Evolutionary conservation across 2,797 vertebrate genomes (phyloP), one percentile per base, ranked within the genome.

Genomic region (Cuculus canorus): DNA sequence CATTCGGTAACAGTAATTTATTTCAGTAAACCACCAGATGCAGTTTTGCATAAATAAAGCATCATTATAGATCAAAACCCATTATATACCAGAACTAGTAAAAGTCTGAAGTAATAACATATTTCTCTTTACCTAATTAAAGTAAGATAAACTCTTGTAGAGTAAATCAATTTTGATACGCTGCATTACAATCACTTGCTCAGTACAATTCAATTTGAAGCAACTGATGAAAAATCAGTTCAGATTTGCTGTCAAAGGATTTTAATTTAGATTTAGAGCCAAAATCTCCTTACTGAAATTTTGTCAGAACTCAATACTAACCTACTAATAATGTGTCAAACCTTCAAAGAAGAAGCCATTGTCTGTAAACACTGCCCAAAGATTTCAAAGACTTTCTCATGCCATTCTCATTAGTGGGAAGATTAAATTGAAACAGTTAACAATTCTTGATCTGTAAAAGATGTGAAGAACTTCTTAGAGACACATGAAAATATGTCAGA

Each of bases 201-300:
- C 61, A 60, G 45, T 73, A 77, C 66, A 94, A 93, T 68, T 47
- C 81, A 82, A 57, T 93, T 78, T 69, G 69, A 76, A 80, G 23
- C 5, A 82, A 88, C 92, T 92, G 85, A 87, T 86, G 82, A 73
- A 69, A 73, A 43, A 71, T 83, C n/a, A 89, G 14, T 92, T 66
- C 70, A 85, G 21, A 45, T 93, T 95, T 96, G 17, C 24, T 94
- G 89, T 80, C 70, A 92, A 81, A 95, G 52, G 50, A 72, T 87
- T 50, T 91, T 86, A 89, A 82, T 95, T 96, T 90, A 86, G 21
- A 63, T 82, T 94, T 69, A 92, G 66, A 80, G 81, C 30, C 11
- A 91, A 92, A 96, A 93, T 68, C 47, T 65, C 24, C 93, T 95
- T 81, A 80, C 52, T 47, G 48, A 95, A 68, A 43, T 77, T 96